phyloP scores from a whole-genome alignment of 2,113 vertebrate species.

The Oncorhynchus nerka region DNA sequence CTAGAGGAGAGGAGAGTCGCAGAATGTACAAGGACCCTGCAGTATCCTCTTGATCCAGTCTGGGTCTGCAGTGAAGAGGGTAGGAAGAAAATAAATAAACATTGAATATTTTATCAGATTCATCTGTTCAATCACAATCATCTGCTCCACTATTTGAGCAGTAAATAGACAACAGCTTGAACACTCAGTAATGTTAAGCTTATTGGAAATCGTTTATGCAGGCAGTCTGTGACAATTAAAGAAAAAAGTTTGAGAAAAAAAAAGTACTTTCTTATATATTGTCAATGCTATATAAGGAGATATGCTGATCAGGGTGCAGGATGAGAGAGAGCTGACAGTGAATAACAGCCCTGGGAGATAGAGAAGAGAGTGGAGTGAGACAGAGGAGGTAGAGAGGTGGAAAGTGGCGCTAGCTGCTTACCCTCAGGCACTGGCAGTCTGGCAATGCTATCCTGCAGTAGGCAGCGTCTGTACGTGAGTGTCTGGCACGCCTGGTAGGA shows the following conservation, averaged over 20 bases:
- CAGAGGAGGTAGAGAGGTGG: constrained; percentile 43
- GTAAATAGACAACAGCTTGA: neutral
- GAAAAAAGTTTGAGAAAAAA: constrained; percentile 17
- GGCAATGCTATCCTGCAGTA: constrained; percentile 92
- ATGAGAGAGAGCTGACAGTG: constrained; percentile 45
- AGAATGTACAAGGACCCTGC: constrained; percentile 88
- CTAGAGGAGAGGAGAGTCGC: constrained; percentile 92
- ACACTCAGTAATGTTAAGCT: no score
- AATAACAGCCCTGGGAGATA: neutral
- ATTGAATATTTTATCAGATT: neutral
- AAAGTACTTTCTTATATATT: neutral
- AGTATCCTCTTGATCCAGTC: constrained; percentile 94
- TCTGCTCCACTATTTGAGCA: neutral
- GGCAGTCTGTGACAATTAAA: constrained; percentile 14
- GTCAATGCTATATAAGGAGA: neutral
- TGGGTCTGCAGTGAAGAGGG: constrained; percentile 78
- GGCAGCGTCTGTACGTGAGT: constrained; percentile 88
- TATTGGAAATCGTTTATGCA: neutral
- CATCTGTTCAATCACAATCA: neutral
- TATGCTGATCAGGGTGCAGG: constrained; percentile 36
- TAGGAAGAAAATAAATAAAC: neutral
- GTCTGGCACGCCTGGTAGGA: constrained; percentile 96
- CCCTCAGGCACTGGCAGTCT: constrained; percentile 87
- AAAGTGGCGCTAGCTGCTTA: constrained; percentile 66
- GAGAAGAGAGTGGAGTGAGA: constrained; percentile 39